A percentile compares a stretch with the other conserved stretches of the same genome.
Conservation (phyloP, 2,113 vertebrate species). For the Lates calcarifer region DNA sequence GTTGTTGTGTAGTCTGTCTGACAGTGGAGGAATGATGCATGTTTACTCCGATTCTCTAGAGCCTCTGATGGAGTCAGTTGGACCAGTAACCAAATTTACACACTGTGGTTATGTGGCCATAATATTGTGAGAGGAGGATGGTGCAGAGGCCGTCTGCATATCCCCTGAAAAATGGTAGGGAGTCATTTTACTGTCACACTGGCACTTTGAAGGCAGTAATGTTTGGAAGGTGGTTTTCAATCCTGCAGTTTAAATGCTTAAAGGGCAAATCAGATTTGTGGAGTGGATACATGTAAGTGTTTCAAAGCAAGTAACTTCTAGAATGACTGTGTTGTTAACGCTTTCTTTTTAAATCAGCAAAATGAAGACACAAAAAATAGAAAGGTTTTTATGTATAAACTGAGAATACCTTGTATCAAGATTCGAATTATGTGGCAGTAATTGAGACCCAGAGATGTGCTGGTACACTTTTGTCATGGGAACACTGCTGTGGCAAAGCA, state of each 20-base stretch:
- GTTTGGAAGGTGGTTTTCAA: not conserved
- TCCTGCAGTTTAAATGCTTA: not conserved
- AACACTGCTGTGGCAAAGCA: too few relatives aligned
- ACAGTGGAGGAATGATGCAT: not conserved
- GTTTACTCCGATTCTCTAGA: not conserved
- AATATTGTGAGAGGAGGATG: not conserved
- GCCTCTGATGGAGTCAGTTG: not conserved
- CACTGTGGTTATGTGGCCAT: not conserved
- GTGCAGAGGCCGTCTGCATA: not conserved
- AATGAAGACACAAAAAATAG: too few relatives aligned
- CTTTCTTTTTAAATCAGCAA: too few relatives aligned
- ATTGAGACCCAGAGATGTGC: not conserved
- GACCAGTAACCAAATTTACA: not conserved
- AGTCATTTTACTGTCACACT: not conserved
- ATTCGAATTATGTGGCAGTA: not conserved
- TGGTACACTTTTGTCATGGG: not conserved
- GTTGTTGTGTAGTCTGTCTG: slow-evolving; percentile 3
- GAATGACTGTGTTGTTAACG: too few relatives aligned
- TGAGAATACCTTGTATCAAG: not conserved
- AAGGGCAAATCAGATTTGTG: not conserved
- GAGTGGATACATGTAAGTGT: not conserved
- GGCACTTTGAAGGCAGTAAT: not conserved
- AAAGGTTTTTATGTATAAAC: not conserved
- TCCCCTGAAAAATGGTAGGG: not conserved
- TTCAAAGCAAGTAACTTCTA: slow-evolving; percentile 16